Conservation (phyloP, 2,797 vertebrate genomes). For the Dendrocincla tyrannina region DNA sequence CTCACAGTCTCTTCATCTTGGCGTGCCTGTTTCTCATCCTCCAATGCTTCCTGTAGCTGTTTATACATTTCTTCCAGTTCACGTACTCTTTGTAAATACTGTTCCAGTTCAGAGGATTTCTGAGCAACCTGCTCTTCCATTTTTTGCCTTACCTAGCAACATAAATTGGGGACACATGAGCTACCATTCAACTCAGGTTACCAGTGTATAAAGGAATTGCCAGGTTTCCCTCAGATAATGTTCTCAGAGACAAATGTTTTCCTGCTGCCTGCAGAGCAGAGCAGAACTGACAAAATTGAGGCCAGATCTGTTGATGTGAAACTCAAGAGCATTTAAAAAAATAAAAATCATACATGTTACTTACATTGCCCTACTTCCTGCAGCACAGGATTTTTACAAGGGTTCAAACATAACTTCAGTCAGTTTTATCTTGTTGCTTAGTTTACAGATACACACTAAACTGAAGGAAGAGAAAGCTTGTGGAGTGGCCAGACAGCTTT, state of each 20-base stretch:
- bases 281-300: neutral
- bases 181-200: neutral
- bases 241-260: neutral
- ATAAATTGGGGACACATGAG: neutral
- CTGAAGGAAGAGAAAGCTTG: neutral
- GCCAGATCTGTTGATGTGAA: neutral
- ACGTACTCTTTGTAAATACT: constrained; percentile 89
- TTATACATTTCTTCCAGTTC: constrained; percentile 95
- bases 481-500: neutral
- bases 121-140: constrained; percentile 96
- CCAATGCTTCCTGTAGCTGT: constrained; percentile 90
- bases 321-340: neutral
- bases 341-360: neutral
- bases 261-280: neutral
- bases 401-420: neutral
- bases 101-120: constrained; percentile 93
- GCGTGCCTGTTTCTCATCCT: constrained; percentile 89
- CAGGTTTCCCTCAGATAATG: neutral
- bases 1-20: constrained; percentile 93
- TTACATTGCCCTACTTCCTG: neutral
- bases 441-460: neutral
- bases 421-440: neutral
- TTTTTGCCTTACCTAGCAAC: constrained; percentile 87
- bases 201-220: neutral
- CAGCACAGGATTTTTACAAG: neutral